Conservation (phyloP, 1,140 invertebrate genomes). For the Epicauta chinensis region DNA sequence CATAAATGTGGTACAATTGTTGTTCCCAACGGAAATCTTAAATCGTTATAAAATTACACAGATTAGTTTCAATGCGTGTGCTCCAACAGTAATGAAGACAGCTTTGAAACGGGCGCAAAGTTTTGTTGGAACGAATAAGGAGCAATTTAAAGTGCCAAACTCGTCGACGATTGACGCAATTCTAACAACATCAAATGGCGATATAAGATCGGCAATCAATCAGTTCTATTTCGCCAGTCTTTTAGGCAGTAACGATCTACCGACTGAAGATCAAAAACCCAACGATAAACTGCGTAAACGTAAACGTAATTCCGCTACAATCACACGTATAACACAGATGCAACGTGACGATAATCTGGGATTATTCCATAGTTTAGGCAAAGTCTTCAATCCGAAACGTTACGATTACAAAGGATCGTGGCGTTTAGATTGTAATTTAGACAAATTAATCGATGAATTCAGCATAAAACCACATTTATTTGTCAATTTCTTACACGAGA, state of each 20-base stretch:
- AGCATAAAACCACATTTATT: slow-evolving; percentile 55
- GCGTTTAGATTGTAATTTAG: slow-evolving; percentile 55
- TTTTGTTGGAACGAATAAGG: slow-evolving; percentile 48
- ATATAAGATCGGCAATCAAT: slow-evolving; percentile 62
- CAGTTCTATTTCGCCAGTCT: slow-evolving; percentile 65
- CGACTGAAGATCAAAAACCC: slow-evolving; percentile 32
- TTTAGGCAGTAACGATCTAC: slow-evolving; percentile 48
- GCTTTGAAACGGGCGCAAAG: slow-evolving; percentile 55
- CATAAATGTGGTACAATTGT: slow-evolving; percentile 51
- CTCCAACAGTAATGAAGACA: slow-evolving; percentile 56
- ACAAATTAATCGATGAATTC: slow-evolving; percentile 58
- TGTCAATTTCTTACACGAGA: slow-evolving; percentile 62
- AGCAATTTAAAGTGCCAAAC: slow-evolving; percentile 50
- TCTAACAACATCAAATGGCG: slow-evolving; percentile 58
- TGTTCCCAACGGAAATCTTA: slow-evolving; percentile 57
- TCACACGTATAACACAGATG: slow-evolving; percentile 48
- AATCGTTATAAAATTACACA: slow-evolving; percentile 54
- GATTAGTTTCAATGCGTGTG: slow-evolving; percentile 58
- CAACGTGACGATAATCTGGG: slow-evolving; percentile 60
- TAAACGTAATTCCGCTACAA: slow-evolving; percentile 22
- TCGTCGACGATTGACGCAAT: slow-evolving; percentile 57
- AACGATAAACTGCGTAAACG: slow-evolving; percentile 37
- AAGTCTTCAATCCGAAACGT: slow-evolving; percentile 71
- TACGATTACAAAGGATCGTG: slow-evolving; percentile 31
- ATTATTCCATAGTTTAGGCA: slow-evolving; percentile 66